Evolutionary conservation across 2,797 vertebrate genomes (phyloP), one percentile per base, ranked within the genome.

Genomic region (Gallinago nigripennis): DNA sequence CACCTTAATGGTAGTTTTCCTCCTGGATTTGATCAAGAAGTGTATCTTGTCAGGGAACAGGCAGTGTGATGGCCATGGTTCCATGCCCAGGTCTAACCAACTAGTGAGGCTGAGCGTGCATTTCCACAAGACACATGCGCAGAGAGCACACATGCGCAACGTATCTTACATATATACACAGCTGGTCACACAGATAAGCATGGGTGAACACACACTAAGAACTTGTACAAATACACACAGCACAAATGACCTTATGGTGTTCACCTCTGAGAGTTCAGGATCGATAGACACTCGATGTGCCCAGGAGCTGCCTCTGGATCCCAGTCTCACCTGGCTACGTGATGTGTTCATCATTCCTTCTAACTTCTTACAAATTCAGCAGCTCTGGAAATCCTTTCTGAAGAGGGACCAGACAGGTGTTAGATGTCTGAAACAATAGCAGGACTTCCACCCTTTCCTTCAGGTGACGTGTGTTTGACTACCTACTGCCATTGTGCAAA

Each of bases 171-270:
- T 19, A 11, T 21, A 35, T 5, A 37, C 23, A 30, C 46, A 63
- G n/a, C 37, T 84, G 41, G 13, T 23, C 57, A 71, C 31, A 3
- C 3, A 43, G 25, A 43, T 35, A 30, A 68, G 39, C 37, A 19
- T 18, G 8, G 28, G 12, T 20, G 20, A 82, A 20, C 24, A 58
- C 24, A 58, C 13, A 13, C 9, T 57, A 53, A 56, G 57, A n/a
- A 35, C 31, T 76, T 0, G 0, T 58, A 56, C 21, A 60, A 46
- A 60, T 16, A 11, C 16, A 2, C 7, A 19, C 11, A 41, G 23
- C 20, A 81, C 35, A 41, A 50, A 12, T 1, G 7, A 33, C 5
- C 31, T 68, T 53, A 27, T 39, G 27, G 21, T 5, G 0, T 11
- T 89, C 48, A 25, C 8, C 21, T 28, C 1, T 7, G 27, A 54